These are phyloP conservation scores for Gymnorhina tibicen DNA, from an alignment of 2,113 vertebrate species.

Conservation along the genomic window DNA sequence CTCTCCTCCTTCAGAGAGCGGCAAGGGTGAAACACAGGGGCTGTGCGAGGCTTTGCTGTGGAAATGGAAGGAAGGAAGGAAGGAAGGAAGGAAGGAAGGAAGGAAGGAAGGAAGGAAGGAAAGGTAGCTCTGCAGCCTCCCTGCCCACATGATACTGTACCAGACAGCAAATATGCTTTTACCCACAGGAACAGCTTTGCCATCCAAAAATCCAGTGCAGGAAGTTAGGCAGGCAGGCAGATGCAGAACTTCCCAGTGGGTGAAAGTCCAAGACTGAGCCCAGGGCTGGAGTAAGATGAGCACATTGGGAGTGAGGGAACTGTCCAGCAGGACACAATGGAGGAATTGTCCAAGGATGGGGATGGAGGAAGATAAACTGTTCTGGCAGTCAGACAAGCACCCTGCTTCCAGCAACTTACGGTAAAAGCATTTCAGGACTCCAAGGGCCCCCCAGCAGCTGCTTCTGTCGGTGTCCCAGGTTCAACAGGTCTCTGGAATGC, in stretches of 20 bases:
- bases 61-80: background rate
- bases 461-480: background rate
- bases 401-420: background rate
- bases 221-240: background rate
- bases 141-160: fast-evolving
- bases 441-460: background rate
- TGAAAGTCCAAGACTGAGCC: fast-evolving
- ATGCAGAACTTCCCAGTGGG: background rate
- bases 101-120: background rate
- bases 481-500: background rate
- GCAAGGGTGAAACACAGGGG: background rate
- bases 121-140: background rate
- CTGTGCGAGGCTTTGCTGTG: fast-evolving
- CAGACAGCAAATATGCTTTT: background rate
- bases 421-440: background rate
- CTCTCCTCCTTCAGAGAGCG: background rate
- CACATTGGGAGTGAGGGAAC: background rate
- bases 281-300: fast-evolving
- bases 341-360: background rate
- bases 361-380: background rate
- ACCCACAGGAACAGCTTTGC: background rate
- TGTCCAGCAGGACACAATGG: background rate
- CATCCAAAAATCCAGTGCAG: background rate
- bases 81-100: background rate
- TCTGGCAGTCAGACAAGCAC: background rate